phyloP scores from a whole-genome alignment of 2,113 vertebrate genomes.

The Sterna hirundo region DNA sequence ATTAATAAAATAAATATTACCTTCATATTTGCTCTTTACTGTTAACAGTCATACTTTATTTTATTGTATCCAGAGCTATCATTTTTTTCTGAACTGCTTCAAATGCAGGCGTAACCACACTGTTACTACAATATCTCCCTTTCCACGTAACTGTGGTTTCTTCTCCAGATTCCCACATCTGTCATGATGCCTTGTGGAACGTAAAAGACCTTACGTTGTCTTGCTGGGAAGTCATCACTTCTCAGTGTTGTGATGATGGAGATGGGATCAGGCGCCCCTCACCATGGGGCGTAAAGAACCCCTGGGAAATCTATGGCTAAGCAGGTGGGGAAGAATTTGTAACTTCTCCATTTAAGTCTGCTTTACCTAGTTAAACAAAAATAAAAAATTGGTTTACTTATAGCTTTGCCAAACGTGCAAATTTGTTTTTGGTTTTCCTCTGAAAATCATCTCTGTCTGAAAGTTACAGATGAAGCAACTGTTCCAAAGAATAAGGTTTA shows the following conservation, averaged over 20 bases:
- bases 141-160: background rate
- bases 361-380: background rate
- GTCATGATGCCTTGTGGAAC: background rate
- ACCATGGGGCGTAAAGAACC: background rate
- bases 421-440: background rate
- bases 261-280: background rate
- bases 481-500: background rate
- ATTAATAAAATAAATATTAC: background rate
- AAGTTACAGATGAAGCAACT: background rate
- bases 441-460: background rate
- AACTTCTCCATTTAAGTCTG: background rate
- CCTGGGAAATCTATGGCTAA: background rate
- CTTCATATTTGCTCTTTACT: background rate
- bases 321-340: background rate
- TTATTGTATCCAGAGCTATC: background rate
- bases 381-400: background rate
- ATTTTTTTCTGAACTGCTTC: background rate
- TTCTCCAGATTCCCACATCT: background rate
- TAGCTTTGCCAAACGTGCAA: background rate
- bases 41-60: background rate
- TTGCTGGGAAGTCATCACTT: background rate
- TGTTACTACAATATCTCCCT: background rate
- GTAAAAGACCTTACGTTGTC: background rate
- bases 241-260: background rate
- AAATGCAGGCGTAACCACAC: background rate